Conservation (phyloP, 2,113 vertebrate genomes). For the Alouatta palliata region DNA sequence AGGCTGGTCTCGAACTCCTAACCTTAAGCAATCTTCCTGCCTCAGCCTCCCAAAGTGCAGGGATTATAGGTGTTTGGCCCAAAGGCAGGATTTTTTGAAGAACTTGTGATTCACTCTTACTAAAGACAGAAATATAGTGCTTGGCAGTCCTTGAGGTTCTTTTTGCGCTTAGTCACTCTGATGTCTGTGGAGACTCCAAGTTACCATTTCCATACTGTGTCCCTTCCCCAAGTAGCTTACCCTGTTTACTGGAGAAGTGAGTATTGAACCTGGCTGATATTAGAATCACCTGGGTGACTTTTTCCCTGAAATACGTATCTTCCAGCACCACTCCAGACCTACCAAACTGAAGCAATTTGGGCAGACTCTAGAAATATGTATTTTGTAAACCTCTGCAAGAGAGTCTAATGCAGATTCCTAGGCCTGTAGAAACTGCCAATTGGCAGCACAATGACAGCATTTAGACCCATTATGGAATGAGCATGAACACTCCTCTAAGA, state of each 20-base stretch:
- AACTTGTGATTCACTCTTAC: neutral
- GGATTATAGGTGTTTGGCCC: no score
- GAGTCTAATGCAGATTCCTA: neutral
- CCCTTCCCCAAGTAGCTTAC: neutral
- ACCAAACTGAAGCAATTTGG: neutral
- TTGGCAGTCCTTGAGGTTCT: neutral
- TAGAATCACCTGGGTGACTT: neutral
- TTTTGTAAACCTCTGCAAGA: neutral
- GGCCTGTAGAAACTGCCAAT: accelerated
- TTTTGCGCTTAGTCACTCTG: neutral
- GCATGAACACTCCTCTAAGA: neutral
- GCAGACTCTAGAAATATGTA: neutral
- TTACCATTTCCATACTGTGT: neutral
- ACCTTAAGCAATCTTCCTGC: no score
- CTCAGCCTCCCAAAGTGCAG: no score
- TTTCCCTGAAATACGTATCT: neutral
- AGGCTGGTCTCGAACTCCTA: no score
- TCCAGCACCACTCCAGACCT: neutral
- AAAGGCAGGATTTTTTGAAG: neutral
- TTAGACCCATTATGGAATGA: no score
- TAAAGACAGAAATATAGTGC: neutral
- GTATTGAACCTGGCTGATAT: neutral
- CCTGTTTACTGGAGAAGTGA: neutral
- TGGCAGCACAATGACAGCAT: neutral
- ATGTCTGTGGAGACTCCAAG: neutral